Evolutionary conservation across 2,113 vertebrate genomes (phyloP).

Genomic region (Cottus gobio): DNA sequence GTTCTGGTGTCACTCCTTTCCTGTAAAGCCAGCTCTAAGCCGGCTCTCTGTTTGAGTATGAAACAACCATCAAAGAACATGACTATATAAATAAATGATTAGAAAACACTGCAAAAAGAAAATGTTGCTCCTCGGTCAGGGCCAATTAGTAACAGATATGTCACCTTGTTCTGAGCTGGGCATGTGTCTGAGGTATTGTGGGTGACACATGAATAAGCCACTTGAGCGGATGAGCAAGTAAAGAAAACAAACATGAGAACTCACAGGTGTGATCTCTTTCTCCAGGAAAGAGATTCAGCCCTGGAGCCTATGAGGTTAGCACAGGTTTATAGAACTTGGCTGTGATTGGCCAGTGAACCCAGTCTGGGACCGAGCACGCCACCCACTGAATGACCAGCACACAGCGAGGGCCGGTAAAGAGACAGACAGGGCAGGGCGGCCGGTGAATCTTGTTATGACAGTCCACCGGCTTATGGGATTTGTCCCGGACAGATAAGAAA

Average conservation of each 20-base stretch:
- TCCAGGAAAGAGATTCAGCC: neutral
- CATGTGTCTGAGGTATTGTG: constrained; percentile 10
- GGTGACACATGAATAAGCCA: constrained; percentile 13
- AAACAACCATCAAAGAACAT: constrained; percentile 14
- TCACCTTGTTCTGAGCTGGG: neutral
- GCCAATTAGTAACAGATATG: constrained; percentile 8
- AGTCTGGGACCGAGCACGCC: too few relatives aligned
- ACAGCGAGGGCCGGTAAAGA: too few relatives aligned
- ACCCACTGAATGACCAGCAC: too few relatives aligned
- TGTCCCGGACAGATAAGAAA: neutral
- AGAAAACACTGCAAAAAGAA: constrained; percentile 20
- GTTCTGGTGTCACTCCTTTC: neutral
- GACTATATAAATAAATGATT: constrained; percentile 11
- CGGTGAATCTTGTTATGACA: too few relatives aligned
- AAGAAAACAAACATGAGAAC: neutral
- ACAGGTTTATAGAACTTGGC: too few relatives aligned
- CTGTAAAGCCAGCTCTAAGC: neutral
- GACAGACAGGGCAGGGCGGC: too few relatives aligned
- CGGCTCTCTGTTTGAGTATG: neutral
- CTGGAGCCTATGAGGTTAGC: too few relatives aligned
- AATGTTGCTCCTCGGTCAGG: neutral
- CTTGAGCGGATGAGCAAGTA: neutral
- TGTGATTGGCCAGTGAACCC: too few relatives aligned
- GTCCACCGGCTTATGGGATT: too few relatives aligned
- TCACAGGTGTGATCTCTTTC: neutral